phyloP scores from a whole-genome alignment of 2,888 invertebrate genomes.

The Microplitis deprimator region DNA sequence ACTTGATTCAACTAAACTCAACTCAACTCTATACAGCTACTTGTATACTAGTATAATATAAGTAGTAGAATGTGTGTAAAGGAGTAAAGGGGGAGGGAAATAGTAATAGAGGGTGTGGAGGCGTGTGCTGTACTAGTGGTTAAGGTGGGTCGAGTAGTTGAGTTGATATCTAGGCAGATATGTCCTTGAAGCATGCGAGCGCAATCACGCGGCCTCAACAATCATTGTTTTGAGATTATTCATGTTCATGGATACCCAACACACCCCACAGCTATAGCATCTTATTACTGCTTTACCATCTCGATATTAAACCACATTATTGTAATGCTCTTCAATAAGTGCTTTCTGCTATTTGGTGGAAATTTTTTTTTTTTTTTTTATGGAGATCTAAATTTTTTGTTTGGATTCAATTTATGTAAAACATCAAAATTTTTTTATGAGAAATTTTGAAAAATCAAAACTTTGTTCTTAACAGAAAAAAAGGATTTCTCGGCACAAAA shows the following conservation, averaged over 20 bases:
- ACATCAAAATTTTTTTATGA: too few relatives aligned
- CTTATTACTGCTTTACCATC: not conserved
- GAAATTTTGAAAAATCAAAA: too few relatives aligned
- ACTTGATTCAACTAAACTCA: not conserved
- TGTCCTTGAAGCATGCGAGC: slow-evolving; percentile 69
- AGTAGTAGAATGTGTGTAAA: slow-evolving; percentile 23
- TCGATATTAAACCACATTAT: not conserved
- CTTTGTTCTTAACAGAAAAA: too few relatives aligned
- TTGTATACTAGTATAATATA: not conserved
- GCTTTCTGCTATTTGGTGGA: too few relatives aligned
- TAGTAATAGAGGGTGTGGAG: not conserved
- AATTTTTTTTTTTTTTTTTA: too few relatives aligned
- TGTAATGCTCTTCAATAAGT: not conserved
- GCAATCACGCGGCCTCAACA: slow-evolving; percentile 56
- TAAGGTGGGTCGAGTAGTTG: slow-evolving; percentile 50
- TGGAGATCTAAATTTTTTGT: too few relatives aligned
- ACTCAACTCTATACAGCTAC: not conserved
- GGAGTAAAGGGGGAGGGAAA: slow-evolving; percentile 14
- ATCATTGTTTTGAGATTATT: slow-evolving; percentile 43
- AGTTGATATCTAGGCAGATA: slow-evolving; percentile 61
- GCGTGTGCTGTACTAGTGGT: slow-evolving; percentile 26
- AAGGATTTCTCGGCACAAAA: too few relatives aligned
- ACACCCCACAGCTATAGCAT: not conserved
- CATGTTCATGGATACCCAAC: slow-evolving; percentile 12
- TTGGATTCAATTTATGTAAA: too few relatives aligned